Percentiles rank a stretch among this genome's conserved stretches.
These are phyloP conservation scores for Acutogordius australiensis DNA, from an alignment of 2,888 invertebrate genomes.

Conservation along the genomic window DNA sequence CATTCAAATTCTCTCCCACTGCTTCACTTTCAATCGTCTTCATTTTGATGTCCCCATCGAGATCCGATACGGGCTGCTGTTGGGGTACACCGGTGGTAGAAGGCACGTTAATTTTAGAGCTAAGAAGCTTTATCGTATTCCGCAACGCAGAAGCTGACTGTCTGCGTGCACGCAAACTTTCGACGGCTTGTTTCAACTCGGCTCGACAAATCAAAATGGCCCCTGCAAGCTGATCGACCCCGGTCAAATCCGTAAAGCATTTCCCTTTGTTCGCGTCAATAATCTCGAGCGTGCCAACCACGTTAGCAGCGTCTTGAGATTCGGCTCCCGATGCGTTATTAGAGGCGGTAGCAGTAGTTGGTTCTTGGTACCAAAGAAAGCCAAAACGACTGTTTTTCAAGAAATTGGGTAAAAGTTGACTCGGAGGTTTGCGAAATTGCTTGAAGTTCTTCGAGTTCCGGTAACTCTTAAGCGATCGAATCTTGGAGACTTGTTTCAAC, in stretches of 20 bases:
- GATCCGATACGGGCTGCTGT: not conserved
- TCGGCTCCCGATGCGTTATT: not conserved
- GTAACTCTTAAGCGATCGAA: no score
- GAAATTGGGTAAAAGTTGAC: no score
- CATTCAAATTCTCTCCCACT: no score
- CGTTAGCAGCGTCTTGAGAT: not conserved
- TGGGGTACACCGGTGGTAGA: no score
- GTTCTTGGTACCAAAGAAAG: not conserved
- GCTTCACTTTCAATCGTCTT: no score
- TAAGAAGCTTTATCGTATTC: not conserved
- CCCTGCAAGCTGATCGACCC: not conserved
- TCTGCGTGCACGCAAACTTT: not conserved
- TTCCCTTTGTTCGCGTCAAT: not conserved
- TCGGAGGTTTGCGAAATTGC: no score
- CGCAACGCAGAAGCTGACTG: no score
- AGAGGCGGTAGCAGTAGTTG: no score
- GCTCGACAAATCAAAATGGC: not conserved
- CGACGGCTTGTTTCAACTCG: not conserved
- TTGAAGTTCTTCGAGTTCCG: no score
- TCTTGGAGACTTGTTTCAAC: no score
- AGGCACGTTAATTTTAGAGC: not conserved
- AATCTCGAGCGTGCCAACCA: not conserved
- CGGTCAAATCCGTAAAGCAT: not conserved
- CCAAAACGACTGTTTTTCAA: not conserved
- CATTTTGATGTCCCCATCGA: not conserved